phyloP scores from a whole-genome alignment of 2,888 invertebrate genomes.

The Galeruca laticollis region DNA sequence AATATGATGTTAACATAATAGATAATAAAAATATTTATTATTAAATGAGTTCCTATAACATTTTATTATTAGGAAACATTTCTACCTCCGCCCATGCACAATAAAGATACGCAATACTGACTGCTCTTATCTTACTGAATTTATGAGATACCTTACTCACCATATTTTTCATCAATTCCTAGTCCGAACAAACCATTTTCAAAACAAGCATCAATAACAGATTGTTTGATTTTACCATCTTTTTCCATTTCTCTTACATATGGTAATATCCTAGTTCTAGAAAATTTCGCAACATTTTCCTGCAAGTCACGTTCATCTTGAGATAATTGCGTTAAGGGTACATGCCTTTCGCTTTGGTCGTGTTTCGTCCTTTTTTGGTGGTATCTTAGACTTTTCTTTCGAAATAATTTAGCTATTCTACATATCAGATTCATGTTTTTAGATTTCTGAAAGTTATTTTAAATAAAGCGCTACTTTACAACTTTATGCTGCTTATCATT shows the following conservation, averaged over 20 bases:
- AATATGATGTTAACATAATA: too few relatives aligned
- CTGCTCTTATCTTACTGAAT: too few relatives aligned
- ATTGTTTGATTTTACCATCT: constrained; percentile 82
- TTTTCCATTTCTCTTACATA: constrained; percentile 94
- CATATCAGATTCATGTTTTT: background rate
- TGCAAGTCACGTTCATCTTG: constrained; percentile 5
- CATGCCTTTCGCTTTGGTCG: background rate
- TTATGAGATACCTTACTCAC: constrained; percentile 72
- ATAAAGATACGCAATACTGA: too few relatives aligned
- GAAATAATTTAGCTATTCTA: background rate
- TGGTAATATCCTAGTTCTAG: constrained; percentile 88
- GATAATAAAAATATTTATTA: too few relatives aligned
- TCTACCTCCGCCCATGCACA: too few relatives aligned
- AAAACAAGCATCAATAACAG: constrained; percentile 83
- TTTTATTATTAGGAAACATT: too few relatives aligned
- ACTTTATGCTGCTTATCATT: background rate
- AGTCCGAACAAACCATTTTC: constrained; percentile 78
- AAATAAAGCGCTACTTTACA: background rate
- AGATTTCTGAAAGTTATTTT: background rate
- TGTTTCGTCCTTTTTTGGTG: constrained; percentile 6
- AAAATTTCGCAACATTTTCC: constrained; percentile 81
- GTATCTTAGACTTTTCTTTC: background rate
- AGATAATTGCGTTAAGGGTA: constrained; percentile 4
- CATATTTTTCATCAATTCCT: constrained; percentile 67
- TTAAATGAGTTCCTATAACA: too few relatives aligned